Base-by-base conservation (phyloP, 2,797 vertebrate species). In the Acipenser ruthenus region DNA sequence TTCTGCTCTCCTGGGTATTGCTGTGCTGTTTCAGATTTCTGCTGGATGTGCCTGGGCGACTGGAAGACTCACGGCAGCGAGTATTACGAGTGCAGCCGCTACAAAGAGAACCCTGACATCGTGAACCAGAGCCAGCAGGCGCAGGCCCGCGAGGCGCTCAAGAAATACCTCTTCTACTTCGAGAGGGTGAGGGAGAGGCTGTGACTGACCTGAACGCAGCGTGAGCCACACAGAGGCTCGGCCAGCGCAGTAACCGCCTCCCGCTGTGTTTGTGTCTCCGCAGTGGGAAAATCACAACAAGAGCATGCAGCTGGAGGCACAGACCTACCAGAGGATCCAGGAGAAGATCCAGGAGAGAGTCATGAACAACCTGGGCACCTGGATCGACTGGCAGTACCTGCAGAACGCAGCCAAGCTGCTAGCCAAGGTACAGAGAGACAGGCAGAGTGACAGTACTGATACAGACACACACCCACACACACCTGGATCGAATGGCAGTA, bases 111-210 rank as follows among this genome's bases (percentile, higher is more conserved):
- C 83, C 96, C 97, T 13, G 97, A 99, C 83, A 99, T 99, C 77
- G 97, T 98, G 82, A 99, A 99, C 89, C 97, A 99, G 91, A 99
- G 97, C 85, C 97, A 99, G 85, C 96, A 98, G 88, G 97, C 97
- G 77, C 95, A 99, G 86, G n/a, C n/a, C 84, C 91, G 97, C 78
- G 95, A 99, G 83, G 96, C 97, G 71, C 95, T 99, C 74, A 99
- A 99, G 89, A 99, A 99, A 89, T 99, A 99, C 89, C 91, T 99
- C 84, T 99, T 99, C 91, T 99, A 98, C 91, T 99, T 99, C 80
- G 96, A 99, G 88, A 95, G 96, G 94, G 97, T 99, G 86, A 85
- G 92, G 76, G 50, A 72, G 13, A 50, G 52, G 61, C 18, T 48
- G n/a, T 8, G 7, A 55, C 13, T 63, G 10, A 8, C 50, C 23